Evolutionary conservation across 2,888 invertebrate species (phyloP).

Genomic region (Lypha dubia): DNA sequence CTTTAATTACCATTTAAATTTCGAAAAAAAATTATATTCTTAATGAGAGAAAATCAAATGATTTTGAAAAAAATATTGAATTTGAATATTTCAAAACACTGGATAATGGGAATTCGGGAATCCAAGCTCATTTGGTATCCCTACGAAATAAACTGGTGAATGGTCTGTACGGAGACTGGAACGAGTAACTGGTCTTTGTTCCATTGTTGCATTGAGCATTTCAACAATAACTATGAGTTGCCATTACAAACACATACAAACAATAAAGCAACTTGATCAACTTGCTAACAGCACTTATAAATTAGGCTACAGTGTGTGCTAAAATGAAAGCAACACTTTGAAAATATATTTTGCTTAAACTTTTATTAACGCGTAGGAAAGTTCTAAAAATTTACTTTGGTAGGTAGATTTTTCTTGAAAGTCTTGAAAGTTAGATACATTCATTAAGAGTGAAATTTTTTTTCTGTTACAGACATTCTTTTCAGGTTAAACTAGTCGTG

Average conservation of each 20-base stretch:
- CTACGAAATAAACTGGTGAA: neutral
- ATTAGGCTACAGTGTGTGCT: constrained; percentile 36
- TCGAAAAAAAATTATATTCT: no score
- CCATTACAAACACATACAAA: constrained; percentile 37
- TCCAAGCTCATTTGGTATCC: neutral
- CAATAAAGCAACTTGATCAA: constrained; percentile 42
- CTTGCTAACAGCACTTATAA: constrained; percentile 30
- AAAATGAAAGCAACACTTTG: neutral
- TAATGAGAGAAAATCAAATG: no score
- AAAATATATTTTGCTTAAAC: neutral
- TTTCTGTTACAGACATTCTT: no score
- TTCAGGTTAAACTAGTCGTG: no score
- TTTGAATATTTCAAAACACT: neutral
- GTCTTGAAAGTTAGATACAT: no score
- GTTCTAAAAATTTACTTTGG: no score
- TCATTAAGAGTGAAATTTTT: no score
- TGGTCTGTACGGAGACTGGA: constrained; percentile 13
- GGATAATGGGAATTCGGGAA: neutral
- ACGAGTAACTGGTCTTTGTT: constrained; percentile 23
- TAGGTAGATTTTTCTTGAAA: no score
- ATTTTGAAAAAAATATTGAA: no score
- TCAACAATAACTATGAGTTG: constrained; percentile 48
- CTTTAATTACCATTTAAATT: no score
- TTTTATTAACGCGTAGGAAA: no score
- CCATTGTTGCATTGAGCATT: constrained; percentile 55